Conservation (phyloP, 2,113 vertebrate genomes). For the Lepisosteus osseus region DNA sequence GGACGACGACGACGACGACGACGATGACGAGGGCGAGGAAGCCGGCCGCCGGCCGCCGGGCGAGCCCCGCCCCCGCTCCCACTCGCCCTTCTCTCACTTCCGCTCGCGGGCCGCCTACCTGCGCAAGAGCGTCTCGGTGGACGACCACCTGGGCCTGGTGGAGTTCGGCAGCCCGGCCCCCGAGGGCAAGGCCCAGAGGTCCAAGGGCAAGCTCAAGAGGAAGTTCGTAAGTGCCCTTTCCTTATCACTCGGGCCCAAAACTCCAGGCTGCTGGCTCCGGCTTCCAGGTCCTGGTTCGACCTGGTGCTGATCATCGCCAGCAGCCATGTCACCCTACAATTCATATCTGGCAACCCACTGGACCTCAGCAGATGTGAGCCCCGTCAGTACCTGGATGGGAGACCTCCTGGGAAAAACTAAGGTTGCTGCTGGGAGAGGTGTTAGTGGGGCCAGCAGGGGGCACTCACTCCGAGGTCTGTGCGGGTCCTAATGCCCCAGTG, state of each 20-base stretch:
- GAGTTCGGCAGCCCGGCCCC: constrained; percentile 42
- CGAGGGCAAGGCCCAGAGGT: constrained; percentile 47
- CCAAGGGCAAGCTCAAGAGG: constrained; percentile 78
- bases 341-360: too few species aligned
- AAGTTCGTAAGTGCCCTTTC: constrained; percentile 77
- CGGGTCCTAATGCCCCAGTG: too few species aligned
- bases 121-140: constrained; percentile 80
- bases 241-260: background rate
- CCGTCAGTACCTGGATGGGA: too few species aligned
- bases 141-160: constrained; percentile 75
- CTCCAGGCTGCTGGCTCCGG: background rate
- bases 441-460: too few species aligned
- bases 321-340: background rate
- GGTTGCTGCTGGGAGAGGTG: too few species aligned
- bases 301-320: background rate
- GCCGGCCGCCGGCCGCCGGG: constrained; percentile 20
- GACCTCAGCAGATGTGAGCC: too few species aligned
- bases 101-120: constrained; percentile 75
- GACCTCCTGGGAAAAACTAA: too few species aligned
- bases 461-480: too few species aligned
- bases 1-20: constrained; percentile 51
- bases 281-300: background rate
- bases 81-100: constrained; percentile 75
- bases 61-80: constrained; percentile 53
- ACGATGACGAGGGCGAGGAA: constrained; percentile 48